phyloP scores from a whole-genome alignment of 2,888 invertebrate species.

The Aleiodes testaceus region DNA sequence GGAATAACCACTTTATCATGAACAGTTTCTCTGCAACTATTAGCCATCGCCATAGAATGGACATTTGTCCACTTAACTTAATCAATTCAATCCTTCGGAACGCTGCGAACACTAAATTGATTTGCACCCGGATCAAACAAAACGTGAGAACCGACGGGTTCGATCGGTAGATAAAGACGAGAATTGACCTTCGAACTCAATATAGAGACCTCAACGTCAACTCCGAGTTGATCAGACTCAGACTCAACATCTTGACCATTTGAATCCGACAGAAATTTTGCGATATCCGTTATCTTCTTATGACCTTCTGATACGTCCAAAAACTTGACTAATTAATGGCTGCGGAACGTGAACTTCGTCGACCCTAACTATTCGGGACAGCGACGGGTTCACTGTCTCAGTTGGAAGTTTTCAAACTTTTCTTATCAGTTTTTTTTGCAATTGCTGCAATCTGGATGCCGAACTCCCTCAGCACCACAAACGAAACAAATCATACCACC shows the following conservation, averaged over 20 bases:
- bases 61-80: too few species aligned
- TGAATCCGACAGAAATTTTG: too few species aligned
- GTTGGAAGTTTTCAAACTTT: neutral
- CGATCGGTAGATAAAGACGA: conserved; percentile 7
- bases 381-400: too few species aligned
- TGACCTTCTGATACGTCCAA: too few species aligned
- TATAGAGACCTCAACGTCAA: neutral
- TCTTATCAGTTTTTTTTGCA: neutral
- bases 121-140: conserved; percentile 6
- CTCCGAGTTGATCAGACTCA: neutral
- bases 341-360: too few species aligned
- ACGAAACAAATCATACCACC: neutral
- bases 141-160: neutral
- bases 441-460: neutral
- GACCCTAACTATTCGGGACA: too few species aligned
- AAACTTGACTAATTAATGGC: too few species aligned
- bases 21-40: too few species aligned
- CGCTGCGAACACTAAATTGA: neutral
- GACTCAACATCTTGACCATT: neutral
- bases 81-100: neutral
- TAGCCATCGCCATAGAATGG: too few species aligned
- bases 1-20: too few species aligned
- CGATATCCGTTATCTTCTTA: too few species aligned
- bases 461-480: neutral
- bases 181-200: neutral